Base-by-base conservation (phyloP, 2,888 invertebrate species). In the Drosophila atripex region DNA sequence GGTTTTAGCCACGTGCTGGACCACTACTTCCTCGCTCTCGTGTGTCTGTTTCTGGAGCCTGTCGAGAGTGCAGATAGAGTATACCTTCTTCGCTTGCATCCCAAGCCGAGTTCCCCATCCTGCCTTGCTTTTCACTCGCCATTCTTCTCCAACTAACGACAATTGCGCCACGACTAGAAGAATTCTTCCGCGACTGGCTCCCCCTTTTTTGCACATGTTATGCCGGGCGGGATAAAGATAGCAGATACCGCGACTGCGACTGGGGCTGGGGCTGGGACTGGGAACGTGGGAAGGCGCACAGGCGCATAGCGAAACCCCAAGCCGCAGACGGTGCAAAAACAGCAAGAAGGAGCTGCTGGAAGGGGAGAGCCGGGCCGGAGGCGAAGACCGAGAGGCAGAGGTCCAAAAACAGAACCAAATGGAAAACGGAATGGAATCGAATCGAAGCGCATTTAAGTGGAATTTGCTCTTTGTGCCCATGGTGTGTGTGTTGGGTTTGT, bases 361-460 rank as follows among this genome's bases (percentile, higher is more conserved):
- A 21, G 21, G 16, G 38, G 8, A 21, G 23, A 2, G 6, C 5
- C 7, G 23, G 38, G 12, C 65, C 63, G 77, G 76, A 71, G 39
- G 68, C 39, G 74, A 65, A 59, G 58, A 69, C 43, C 32, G 47
- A 66, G 35, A 30, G 51, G 57, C 38, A 61, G 57, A 35, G 54
- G 23, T 35, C 46, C 32, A 51, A 71, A 71, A 72, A 73, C 85
- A 75, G 76, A 82, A 76, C 80, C 76, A 78, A 85, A 78, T 82
- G 82, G 82, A 87, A 82, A 82, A 82, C 80, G 82, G 85, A 77
- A 43, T 64, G 82, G 85, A 77, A 43, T 64, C 63, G 63, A 63
- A 82, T 80, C 82, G 78, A 79, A 78, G 72, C 79, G 64, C 72
- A 80, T 66, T 82, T 57, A 82, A 77, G 74, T 72, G 64, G 78